Conservation (phyloP, 2,113 vertebrate genomes). For the Typhlomys cinereus region DNA sequence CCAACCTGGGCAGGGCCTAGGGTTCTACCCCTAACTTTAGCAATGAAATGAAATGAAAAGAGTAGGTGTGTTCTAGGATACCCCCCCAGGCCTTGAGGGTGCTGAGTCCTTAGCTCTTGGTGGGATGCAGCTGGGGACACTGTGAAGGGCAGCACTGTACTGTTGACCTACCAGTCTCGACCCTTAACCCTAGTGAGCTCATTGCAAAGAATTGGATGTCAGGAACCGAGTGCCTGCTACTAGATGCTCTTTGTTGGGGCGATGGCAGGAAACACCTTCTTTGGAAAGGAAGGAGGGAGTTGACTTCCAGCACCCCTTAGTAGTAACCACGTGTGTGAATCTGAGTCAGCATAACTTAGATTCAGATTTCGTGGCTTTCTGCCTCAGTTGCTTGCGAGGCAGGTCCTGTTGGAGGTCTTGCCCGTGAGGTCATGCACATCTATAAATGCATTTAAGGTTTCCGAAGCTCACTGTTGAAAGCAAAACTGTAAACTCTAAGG, state of each 20-base stretch:
- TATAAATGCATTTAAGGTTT: neutral
- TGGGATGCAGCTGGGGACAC: fast-evolving
- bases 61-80: neutral
- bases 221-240: neutral
- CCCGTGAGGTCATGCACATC: no score
- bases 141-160: fast-evolving
- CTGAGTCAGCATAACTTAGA: neutral
- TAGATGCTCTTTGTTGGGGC: neutral
- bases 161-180: fast-evolving
- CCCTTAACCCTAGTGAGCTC: no score
- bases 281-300: neutral
- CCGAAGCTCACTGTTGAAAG: fast-evolving
- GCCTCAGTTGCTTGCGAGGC: neutral
- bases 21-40: neutral
- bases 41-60: no score
- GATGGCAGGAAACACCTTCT: neutral
- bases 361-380: neutral
- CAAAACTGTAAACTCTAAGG: neutral
- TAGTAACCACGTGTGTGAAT: neutral
- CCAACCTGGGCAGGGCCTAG: no score
- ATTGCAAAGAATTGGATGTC: fast-evolving
- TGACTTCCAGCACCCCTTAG: neutral
- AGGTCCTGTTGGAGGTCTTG: neutral
- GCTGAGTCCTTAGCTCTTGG: neutral
- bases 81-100: neutral